Percentiles rank a stretch among this genome's conserved stretches.
Conservation (phyloP, 2,113 vertebrate species). For the Macquaria australasica region DNA sequence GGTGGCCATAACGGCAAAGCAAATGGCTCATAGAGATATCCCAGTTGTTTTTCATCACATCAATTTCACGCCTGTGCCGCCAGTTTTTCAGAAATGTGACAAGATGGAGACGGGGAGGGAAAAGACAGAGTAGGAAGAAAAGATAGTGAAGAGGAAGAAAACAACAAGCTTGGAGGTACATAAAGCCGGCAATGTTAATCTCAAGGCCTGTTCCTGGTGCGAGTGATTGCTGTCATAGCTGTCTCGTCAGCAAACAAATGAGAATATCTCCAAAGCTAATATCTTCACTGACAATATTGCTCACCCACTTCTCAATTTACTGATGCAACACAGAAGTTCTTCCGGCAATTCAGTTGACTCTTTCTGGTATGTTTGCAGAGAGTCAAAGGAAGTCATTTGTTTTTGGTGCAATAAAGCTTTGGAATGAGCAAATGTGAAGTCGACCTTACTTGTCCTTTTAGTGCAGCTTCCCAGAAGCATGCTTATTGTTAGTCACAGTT, state of each 20-base stretch:
- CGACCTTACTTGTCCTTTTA: constrained; percentile 1
- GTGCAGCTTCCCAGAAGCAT: constrained; percentile 15
- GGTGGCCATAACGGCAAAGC: constrained; percentile 71
- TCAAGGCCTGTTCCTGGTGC: constrained; percentile 39
- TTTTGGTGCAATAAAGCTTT: constrained; percentile 17
- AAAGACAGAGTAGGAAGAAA: constrained; percentile 3
- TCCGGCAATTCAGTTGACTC: constrained; percentile 27
- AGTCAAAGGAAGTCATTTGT: constrained; percentile 25
- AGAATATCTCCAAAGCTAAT: constrained; percentile 55
- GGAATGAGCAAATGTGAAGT: background rate
- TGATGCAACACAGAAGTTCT: constrained; percentile 59
- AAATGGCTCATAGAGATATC: constrained; percentile 84
- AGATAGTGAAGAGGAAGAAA: constrained; percentile 29
- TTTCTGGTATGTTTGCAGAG: constrained; percentile 40
- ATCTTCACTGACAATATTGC: constrained; percentile 55
- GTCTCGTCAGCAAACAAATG: constrained; percentile 55
- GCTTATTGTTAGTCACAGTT: background rate
- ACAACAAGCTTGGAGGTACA: constrained; percentile 42
- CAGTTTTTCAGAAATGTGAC: constrained; percentile 68
- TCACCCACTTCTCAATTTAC: constrained; percentile 47
- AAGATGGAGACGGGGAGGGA: constrained; percentile 58
- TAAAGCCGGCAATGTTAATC: constrained; percentile 56
- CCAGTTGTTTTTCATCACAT: constrained; percentile 84
- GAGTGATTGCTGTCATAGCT: constrained; percentile 50
- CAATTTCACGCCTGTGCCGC: constrained; percentile 77